These are phyloP conservation scores for Phylloscopus trochiloides DNA, from an alignment of 2,113 vertebrate genomes.

Conservation along the genomic window DNA sequence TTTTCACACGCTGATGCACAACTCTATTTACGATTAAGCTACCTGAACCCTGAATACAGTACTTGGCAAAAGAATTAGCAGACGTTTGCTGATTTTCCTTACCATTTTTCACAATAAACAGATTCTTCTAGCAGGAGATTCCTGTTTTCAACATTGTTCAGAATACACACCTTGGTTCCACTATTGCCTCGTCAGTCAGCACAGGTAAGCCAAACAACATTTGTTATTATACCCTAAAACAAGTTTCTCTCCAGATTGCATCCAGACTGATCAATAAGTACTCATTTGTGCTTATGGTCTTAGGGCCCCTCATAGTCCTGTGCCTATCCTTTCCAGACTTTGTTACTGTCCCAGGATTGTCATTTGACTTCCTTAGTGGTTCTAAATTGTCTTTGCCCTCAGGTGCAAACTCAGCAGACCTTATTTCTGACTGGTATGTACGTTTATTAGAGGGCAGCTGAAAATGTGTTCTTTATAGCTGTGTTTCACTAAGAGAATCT, in stretches of 20 bases:
- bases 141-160: neutral
- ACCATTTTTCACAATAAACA: neutral
- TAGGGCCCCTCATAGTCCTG: neutral
- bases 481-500: neutral
- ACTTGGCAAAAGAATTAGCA: neutral
- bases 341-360: neutral
- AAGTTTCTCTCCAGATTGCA: neutral
- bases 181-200: neutral
- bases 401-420: neutral
- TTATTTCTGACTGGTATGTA: neutral
- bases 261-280: neutral
- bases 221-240: neutral
- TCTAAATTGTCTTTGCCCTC: neutral
- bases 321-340: neutral
- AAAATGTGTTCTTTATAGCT: neutral
- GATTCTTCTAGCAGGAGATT: neutral
- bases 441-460: neutral
- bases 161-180: rapidly evolving
- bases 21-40: neutral
- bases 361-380: neutral
- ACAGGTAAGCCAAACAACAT: neutral
- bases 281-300: neutral
- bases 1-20: neutral
- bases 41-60: neutral
- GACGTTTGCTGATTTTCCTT: neutral